Evolutionary conservation across 1,140 invertebrate species (phyloP), one percentile per base, ranked within the genome.

Genomic region (Zaprionus capensis): DNA sequence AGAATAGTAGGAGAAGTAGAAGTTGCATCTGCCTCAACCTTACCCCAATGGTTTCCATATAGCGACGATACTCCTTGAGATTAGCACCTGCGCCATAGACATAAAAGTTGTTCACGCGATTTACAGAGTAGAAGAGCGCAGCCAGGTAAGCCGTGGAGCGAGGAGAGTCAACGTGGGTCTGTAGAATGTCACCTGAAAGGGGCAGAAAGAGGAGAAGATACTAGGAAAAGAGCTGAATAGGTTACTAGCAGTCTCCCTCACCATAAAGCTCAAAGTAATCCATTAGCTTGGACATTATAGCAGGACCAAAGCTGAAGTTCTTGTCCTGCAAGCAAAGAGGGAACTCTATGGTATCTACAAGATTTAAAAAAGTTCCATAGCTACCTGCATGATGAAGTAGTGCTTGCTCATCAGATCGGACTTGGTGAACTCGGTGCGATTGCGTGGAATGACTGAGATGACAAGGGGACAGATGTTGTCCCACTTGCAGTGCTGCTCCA

Each of bases 121-220:
- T 94, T n/a, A 95, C 94, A 41, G 95, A 94, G 11, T 93, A 90
- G 22, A 97, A 92, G n/a, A 97, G 93, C 1, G 94, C 94, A 0
- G 96, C 96, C 7, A 97, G 81, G 81, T 97, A 97, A 1, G 95
- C 96, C 0, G 95, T 96, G 31, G 96, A 95, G 6, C 96, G 93
- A 0, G 96, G 96, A 0, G 96, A 96, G 0, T 95, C 95, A 1
- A 96, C 94, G 82, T 97, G 96, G 0, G 96, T 96, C 80, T 96
- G 94, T 0, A 96, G 94, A 0, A 97, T 95, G n/a, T 95, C 95
- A 4, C 96, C 96, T 76, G 36, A 0, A 24, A 7, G 12, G 0
- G 5, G 28, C 5, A 59, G 15, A 14, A 58, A 1, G 4, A 24
- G 11, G 20, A 56, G 26, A n/a, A 2, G 41, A 15, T 41, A 2